A percentile compares a stretch with the other conserved stretches of the same genome.
Conservation (phyloP, 2,797 vertebrate species). For the Rhodeus uyekii region DNA sequence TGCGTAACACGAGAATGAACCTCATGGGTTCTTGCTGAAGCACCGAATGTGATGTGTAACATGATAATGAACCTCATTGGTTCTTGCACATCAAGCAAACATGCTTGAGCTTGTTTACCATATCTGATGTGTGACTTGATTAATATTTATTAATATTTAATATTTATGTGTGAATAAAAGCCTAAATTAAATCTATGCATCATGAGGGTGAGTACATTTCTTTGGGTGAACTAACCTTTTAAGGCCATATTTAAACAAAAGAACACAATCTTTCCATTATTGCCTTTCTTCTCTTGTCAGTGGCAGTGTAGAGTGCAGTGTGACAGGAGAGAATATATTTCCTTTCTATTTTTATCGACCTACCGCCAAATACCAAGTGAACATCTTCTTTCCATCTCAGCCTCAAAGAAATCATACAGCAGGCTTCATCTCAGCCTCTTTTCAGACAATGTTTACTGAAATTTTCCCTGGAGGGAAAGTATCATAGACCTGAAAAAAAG, state of each 20-base stretch:
- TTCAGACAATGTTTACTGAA: slow-evolving; percentile 25
- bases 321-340: slow-evolving; percentile 8
- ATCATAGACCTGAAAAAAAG: neutral
- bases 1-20: too few relatives aligned
- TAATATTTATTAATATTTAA: too few relatives aligned
- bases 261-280: neutral
- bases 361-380: slow-evolving; percentile 14
- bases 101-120: neutral
- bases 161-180: neutral
- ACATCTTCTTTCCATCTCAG: neutral
- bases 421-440: slow-evolving; percentile 11
- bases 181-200: neutral
- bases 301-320: neutral
- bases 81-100: neutral
- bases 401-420: slow-evolving; percentile 20
- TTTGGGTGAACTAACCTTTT: neutral
- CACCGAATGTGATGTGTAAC: too few relatives aligned
- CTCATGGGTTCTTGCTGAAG: too few relatives aligned
- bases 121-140: neutral
- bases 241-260: neutral
- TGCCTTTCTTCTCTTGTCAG: slow-evolving; percentile 1
- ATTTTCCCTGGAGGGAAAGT: neutral
- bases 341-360: slow-evolving; percentile 17
- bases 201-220: neutral
- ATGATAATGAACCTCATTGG: neutral